A percentile compares a stretch with the other conserved stretches of the same genome.
phyloP scores from a whole-genome alignment of 1,140 invertebrate genomes.

The Xylocopa sonorina region DNA sequence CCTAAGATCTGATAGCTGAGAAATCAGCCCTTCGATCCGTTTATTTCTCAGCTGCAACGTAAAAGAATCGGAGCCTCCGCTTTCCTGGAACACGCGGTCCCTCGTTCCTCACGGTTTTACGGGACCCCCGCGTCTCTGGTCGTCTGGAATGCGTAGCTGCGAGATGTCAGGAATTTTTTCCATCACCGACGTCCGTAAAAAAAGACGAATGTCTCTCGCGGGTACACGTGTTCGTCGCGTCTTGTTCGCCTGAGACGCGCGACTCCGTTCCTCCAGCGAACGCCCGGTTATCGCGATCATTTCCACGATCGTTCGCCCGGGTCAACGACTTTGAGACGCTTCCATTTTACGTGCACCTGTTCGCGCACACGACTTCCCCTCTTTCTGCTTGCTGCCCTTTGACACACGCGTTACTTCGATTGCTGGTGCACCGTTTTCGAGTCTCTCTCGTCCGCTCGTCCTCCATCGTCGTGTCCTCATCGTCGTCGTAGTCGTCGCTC shows the following conservation, averaged over 20 bases:
- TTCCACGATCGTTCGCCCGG: conserved; percentile 11
- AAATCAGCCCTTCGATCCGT: background rate
- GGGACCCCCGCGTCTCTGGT: background rate
- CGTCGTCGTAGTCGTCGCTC: background rate
- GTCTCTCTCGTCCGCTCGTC: background rate
- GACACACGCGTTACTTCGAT: background rate
- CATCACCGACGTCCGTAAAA: conserved; percentile 15
- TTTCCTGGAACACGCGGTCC: background rate
- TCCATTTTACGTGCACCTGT: conserved; percentile 14
- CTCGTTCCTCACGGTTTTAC: conserved; percentile 29
- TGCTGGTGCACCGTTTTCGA: background rate
- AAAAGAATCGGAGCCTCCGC: conserved; percentile 2
- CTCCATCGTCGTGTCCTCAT: background rate
- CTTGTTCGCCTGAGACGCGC: background rate
- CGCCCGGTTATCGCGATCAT: background rate
- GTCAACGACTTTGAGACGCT: background rate
- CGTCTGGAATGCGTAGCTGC: conserved; percentile 42
- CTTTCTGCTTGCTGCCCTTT: background rate
- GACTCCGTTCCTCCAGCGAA: background rate
- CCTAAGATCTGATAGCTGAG: background rate
- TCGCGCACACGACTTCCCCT: background rate
- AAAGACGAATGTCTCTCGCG: conserved; percentile 30
- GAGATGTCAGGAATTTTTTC: conserved; percentile 39
- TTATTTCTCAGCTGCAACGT: conserved; percentile 1
- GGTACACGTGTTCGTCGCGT: background rate